phyloP scores from a whole-genome alignment of 2,888 invertebrate genomes.

The Scaptomyza parva region DNA sequence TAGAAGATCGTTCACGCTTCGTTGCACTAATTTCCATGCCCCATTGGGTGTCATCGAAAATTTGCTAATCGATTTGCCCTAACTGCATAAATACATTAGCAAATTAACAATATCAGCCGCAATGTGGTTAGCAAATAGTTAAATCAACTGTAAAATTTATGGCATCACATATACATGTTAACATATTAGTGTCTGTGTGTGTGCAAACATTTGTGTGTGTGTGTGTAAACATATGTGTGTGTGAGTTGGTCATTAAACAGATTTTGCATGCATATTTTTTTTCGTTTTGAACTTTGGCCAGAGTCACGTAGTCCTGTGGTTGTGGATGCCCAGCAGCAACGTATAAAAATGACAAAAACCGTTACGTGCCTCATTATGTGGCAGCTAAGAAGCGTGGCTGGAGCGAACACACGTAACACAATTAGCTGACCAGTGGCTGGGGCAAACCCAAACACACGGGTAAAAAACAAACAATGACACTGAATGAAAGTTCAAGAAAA shows the following conservation, averaged over 20 bases:
- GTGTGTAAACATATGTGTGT: not conserved
- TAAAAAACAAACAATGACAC: slow-evolving; percentile 12
- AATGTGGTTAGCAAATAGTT: slow-evolving; percentile 41
- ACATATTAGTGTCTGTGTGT: not conserved
- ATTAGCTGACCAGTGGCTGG: slow-evolving; percentile 47
- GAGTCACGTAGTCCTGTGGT: slow-evolving; percentile 65
- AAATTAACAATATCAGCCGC: slow-evolving; percentile 51
- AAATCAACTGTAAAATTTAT: slow-evolving; percentile 75
- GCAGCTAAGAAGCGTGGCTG: slow-evolving; percentile 14
- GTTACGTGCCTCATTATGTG: slow-evolving; percentile 72
- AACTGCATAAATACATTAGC: slow-evolving; percentile 60
- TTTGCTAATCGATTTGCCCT: slow-evolving; percentile 47
- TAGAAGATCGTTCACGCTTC: slow-evolving; percentile 61
- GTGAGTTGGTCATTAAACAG: slow-evolving; percentile 47
- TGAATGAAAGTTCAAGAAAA: not conserved
- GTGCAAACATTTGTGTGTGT: too few species aligned
- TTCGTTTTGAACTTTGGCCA: slow-evolving; percentile 49
- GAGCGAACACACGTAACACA: slow-evolving; percentile 50
- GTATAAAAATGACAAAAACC: slow-evolving; percentile 67
- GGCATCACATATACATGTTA: slow-evolving; percentile 29
- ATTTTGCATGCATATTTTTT: slow-evolving; percentile 66
- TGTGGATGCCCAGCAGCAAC: slow-evolving; percentile 24
- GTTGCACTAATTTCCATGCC: slow-evolving; percentile 73
- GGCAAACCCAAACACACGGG: slow-evolving; percentile 1
- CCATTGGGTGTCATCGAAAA: slow-evolving; percentile 49